Base-by-base conservation (phyloP, 2,797 vertebrate species). In the Columba guinea region DNA sequence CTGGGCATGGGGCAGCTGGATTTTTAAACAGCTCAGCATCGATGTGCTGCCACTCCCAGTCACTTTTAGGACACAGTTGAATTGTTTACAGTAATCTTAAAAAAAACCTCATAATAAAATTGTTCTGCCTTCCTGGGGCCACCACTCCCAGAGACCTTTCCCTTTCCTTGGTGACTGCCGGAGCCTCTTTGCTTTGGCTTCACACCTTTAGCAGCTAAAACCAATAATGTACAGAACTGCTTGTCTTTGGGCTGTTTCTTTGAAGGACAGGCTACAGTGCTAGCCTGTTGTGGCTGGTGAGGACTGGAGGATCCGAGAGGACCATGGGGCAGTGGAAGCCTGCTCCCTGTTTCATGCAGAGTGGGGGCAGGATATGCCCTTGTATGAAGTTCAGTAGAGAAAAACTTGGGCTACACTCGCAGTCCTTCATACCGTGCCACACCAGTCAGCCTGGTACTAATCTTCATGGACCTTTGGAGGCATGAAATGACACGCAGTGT, bases 381-480 rank as follows among this genome's bases (percentile, higher is more conserved):
- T 79, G 24, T 88, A 49, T 58, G 83, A 94, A 69, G 76, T 79
- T 89, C 71, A 87, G 56, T 49, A 71, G 44, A 68, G 65, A 41
- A 87, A 64, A 93, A 44, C 71, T 75, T 41, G 68, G 71, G 92
- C 87, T 92, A 18, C 32, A 1, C 59, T 91, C 0, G 0, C 59
- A 52, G 88, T 95, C 84, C 87, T 84, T 6, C 48, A 5, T 69
- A 89, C 94, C 7, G 1, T 87, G 93, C 90, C 75, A n/a, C 84
- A 95, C 94, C 94, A 94, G 96, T 93, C 87, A 90, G 93, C 87
- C 83, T 91, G 71, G 85, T 93, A 81, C 80, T 96, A 86, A 93
- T 91, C 86, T 94, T 77, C 67, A 35, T 0, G 2, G 84, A 91
- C 82, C 94, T 96, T 93, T 86, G 89, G 63, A 84, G 95, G 87